Base-by-base conservation (phyloP, 2,797 vertebrate species). In the Helostoma temminkii region DNA sequence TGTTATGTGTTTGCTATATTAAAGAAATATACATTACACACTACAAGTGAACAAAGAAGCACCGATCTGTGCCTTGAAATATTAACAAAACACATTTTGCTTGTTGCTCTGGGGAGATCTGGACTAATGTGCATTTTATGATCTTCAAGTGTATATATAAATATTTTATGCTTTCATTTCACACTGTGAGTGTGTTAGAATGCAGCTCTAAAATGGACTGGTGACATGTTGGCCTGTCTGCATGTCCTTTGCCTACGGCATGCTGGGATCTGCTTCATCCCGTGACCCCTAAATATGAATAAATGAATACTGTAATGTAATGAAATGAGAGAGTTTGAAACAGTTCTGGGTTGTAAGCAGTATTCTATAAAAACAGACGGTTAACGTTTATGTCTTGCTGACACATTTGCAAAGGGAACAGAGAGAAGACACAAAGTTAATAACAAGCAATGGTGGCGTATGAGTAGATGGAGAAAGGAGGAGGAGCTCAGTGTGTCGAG, bases 101-200 rank as follows among this genome's bases (percentile, higher is more conserved):
- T 45, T 34, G 32, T 1, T 30, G 45, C 60, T 53, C 37, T 25
- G 16, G 58, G 43, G 42, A 76, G 37, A 19, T 60, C 16, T 24
- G 43, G 48, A 75, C 64, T 16, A 67, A 66, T n/a, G 7, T 52
- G 39, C n/a, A 16, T 66, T 78, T 79, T 65, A 71, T 68, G 63
- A 82, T 68, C 46, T 50, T 62, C 49, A 61, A 63, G 60, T 69
- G 65, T 52, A 30, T 66, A 43, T 59, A 67, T 82, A 34, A 80
- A 78, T 79, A 78, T 83, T 81, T 72, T 4, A 75, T 64, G 2
- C 12, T 73, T 70, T 70, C 19, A 68, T 80, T 66, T 86, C 66
- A 34, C 57, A 37, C 63, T 37, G 49, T 26, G 55, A 64, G 36
- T 3, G 28, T 28, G 37, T 50, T 45, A 25, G 49, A 48, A n/a